Evolutionary conservation across 2,113 vertebrate genomes (phyloP).

Genomic region (Crotalus tigris): DNA sequence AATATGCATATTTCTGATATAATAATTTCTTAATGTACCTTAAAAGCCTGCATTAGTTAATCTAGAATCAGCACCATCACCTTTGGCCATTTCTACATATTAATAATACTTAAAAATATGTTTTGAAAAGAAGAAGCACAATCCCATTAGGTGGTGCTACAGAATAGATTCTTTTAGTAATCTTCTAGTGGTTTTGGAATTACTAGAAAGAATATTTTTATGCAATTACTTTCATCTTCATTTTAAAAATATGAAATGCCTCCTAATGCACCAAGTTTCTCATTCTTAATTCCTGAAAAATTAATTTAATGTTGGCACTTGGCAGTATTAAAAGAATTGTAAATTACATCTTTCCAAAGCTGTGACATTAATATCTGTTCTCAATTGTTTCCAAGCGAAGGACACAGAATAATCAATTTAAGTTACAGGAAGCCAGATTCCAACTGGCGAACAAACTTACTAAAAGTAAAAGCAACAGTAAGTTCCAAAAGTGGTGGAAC

Average conservation of each 20-base stretch:
- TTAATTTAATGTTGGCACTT: neutral
- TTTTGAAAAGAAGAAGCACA: neutral
- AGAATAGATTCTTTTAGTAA: neutral
- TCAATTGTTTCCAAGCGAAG: neutral
- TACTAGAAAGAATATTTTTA: neutral
- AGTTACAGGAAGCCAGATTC: neutral
- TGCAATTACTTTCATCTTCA: neutral
- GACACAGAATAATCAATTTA: neutral
- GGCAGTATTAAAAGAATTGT: neutral
- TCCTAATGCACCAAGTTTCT: neutral
- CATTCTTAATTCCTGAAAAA: neutral
- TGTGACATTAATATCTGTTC: neutral
- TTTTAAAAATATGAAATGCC: neutral
- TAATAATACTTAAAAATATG: neutral
- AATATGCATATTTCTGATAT: neutral
- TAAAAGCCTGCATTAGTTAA: neutral
- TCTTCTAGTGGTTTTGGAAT: neutral
- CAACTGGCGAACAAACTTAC: neutral
- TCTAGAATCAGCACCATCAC: neutral
- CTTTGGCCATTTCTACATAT: neutral
- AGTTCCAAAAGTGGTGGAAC: neutral
- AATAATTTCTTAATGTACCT: neutral
- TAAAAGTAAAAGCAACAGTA: neutral
- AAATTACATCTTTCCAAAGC: rapidly evolving
- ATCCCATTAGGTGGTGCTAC: neutral